Conservation (phyloP, 2,888 invertebrate species). For the Tenthredo notha region DNA sequence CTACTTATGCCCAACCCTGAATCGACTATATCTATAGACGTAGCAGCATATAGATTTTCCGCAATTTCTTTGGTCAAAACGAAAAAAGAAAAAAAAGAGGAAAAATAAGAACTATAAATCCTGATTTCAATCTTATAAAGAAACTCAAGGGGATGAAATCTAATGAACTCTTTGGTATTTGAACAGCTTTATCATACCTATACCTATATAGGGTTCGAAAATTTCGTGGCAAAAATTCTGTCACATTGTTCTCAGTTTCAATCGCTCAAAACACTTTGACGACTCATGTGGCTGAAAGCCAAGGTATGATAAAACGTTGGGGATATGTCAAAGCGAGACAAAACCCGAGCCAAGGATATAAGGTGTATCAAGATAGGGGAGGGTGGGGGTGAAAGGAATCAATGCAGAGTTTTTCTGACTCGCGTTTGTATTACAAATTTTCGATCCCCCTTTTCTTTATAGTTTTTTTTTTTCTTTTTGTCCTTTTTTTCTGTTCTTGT, state of each 20-base stretch:
- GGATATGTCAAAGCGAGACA: conserved; percentile 57
- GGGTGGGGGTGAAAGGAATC: no score
- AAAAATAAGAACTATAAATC: neutral
- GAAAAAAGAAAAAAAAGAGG: neutral
- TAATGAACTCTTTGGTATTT: neutral
- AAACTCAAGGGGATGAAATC: neutral
- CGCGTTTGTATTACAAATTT: neutral
- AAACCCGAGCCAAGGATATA: conserved; percentile 54
- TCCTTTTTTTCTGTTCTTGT: neutral
- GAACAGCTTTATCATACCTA: neutral
- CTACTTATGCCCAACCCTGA: neutral
- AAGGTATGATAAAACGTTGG: conserved; percentile 47
- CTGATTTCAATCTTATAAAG: neutral
- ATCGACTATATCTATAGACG: neutral
- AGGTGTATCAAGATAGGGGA: neutral
- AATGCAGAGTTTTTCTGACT: neutral
- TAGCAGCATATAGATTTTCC: no score
- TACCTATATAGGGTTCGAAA: neutral
- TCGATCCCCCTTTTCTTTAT: neutral
- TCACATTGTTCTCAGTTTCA: conserved; percentile 55
- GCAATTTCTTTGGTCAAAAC: neutral
- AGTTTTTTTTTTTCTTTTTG: neutral
- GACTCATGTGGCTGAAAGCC: neutral
- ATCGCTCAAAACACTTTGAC: conserved; percentile 63
- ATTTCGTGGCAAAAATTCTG: conserved; percentile 44